Conservation (phyloP, 1,140 invertebrate genomes). For the Orchesella cincta region DNA sequence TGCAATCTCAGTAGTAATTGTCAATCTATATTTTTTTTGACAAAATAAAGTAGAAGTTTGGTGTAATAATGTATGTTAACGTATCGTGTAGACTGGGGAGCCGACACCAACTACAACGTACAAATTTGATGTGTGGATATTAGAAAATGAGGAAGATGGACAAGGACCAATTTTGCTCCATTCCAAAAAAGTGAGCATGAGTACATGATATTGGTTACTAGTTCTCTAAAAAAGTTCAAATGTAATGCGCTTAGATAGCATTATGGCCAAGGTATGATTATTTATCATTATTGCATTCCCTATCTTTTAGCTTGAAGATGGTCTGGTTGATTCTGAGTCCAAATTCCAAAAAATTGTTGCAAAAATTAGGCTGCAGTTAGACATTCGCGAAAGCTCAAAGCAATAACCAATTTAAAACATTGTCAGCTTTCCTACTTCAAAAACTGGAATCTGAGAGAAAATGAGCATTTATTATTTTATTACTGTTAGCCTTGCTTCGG, state of each 20-base stretch:
- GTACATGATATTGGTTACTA: background rate
- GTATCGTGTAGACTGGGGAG: background rate
- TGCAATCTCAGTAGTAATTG: background rate
- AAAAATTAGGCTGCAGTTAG: background rate
- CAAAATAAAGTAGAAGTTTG: background rate
- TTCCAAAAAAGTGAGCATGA: background rate
- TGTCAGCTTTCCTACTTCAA: too few relatives aligned
- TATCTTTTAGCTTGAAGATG: background rate
- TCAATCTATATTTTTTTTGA: background rate
- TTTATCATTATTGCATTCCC: background rate
- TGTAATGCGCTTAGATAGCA: background rate
- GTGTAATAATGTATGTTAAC: background rate
- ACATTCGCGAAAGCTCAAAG: too few relatives aligned
- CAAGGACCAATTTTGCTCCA: background rate
- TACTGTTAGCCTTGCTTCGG: background rate
- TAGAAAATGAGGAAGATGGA: background rate
- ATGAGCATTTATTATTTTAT: background rate
- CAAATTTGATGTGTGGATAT: background rate
- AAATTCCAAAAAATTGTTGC: background rate
- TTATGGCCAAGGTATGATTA: background rate
- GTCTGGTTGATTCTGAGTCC: background rate
- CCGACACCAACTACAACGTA: constrained; percentile 2
- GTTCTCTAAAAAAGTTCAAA: background rate
- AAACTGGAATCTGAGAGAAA: background rate
- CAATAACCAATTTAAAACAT: too few relatives aligned